phyloP scores from a whole-genome alignment of 2,888 invertebrate species.

The Synergus gifuensis region DNA sequence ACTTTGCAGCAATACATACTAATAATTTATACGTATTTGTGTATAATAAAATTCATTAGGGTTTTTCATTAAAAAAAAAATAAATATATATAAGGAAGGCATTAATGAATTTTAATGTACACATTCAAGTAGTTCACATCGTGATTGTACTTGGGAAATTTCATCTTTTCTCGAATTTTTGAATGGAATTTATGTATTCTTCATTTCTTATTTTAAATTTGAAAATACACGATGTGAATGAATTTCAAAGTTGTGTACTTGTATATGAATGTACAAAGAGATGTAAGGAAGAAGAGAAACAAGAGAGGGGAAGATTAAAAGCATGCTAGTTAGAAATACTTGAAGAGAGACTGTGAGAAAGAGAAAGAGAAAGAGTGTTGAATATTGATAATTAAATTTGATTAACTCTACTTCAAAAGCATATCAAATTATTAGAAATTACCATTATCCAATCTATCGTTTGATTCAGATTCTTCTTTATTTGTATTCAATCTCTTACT shows the following conservation, averaged over 20 bases:
- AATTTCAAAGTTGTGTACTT: slow-evolving; percentile 17
- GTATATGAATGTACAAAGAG: slow-evolving; percentile 42
- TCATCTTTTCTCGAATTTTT: no score
- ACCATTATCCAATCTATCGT: neutral
- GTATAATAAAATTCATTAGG: neutral
- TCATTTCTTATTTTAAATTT: neutral
- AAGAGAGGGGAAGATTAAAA: slow-evolving; percentile 41
- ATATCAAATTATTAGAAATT: neutral
- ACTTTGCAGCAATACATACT: neutral
- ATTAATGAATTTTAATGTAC: neutral
- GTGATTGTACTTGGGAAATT: neutral
- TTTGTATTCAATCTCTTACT: neutral
- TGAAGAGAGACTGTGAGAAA: slow-evolving; percentile 14
- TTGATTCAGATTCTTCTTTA: neutral
- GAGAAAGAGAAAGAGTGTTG: slow-evolving; percentile 42
- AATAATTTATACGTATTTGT: neutral
- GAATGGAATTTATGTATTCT: slow-evolving; percentile 1
- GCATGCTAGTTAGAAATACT: slow-evolving; percentile 36
- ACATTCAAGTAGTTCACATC: neutral
- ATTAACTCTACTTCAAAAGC: neutral
- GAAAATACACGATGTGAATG: slow-evolving; percentile 1
- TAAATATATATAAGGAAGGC: neutral
- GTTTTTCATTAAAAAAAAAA: neutral
- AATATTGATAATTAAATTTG: neutral
- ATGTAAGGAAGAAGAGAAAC: slow-evolving; percentile 18